A percentile compares a stretch with the other conserved stretches of the same genome.
Evolutionary conservation across 2,113 vertebrate species (phyloP).

Genomic region (Pachycephala philippinensis): DNA sequence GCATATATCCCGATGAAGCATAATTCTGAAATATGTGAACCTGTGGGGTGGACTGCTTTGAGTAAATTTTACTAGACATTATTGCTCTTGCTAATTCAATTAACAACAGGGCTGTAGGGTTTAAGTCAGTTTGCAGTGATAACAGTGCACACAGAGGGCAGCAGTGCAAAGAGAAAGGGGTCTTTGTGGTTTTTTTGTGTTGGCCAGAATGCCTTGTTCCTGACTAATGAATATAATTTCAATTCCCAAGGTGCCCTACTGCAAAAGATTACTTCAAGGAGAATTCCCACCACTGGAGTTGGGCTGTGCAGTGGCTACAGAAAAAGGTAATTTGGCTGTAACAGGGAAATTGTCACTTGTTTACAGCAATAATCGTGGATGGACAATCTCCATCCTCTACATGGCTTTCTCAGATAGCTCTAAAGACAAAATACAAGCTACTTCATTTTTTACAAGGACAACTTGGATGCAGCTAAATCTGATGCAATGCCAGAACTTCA

Average conservation of each 20-base stretch:
- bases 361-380: not conserved
- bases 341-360: not conserved
- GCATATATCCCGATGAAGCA: accelerated
- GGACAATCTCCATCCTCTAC: not conserved
- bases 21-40: not conserved
- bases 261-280: slow-evolving; percentile 99
- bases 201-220: not conserved
- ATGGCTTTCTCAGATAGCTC: not conserved
- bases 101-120: not conserved
- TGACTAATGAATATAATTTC: not conserved
- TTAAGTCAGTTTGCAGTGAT: not conserved
- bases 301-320: slow-evolving; percentile 98
- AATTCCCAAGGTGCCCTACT: slow-evolving; percentile 83
- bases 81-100: not conserved
- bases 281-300: slow-evolving; percentile 96
- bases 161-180: not conserved
- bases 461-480: not conserved
- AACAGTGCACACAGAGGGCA: not conserved
- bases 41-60: not conserved
- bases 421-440: not conserved
- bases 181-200: not conserved
- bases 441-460: not conserved
- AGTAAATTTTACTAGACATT: not conserved
- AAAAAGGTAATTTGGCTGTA: slow-evolving; percentile 81
- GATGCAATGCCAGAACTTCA: not conserved